Conservation (phyloP, 2,797 vertebrate species). For the Atherinosoma microstoma region DNA sequence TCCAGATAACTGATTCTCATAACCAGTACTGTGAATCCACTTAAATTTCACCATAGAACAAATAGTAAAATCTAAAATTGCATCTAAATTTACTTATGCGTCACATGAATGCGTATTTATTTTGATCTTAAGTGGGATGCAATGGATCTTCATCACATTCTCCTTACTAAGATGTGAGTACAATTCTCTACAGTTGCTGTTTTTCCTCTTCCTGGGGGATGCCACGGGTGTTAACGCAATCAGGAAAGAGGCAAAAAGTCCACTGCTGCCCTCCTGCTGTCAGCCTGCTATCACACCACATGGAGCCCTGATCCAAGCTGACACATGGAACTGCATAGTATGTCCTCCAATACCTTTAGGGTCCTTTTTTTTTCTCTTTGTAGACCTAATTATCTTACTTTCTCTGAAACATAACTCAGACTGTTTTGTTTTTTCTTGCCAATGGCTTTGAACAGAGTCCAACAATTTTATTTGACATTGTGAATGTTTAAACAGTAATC, state of each 20-base stretch:
- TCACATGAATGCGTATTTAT: conserved; percentile 23
- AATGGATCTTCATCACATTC: conserved; percentile 7
- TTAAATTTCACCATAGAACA: not conserved
- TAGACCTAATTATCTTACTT: conserved; percentile 43
- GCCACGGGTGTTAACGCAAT: conserved; percentile 70
- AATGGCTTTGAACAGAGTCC: not conserved
- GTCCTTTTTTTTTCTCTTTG: conserved; percentile 16
- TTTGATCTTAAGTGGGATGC: conserved; percentile 13
- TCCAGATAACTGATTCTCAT: not conserved
- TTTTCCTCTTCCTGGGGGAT: conserved; percentile 46
- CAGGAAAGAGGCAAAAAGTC: conserved; percentile 54
- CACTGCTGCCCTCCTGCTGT: conserved; percentile 58
- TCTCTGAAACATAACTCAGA: conserved; percentile 35
- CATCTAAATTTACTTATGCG: not conserved
- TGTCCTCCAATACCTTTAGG: conserved; percentile 40
- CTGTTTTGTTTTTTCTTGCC: conserved; percentile 17
- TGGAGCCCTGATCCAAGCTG: conserved; percentile 57
- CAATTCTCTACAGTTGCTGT: conserved; percentile 28
- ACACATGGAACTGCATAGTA: conserved; percentile 53
- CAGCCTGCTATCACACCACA: conserved; percentile 48
- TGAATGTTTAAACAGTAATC: conserved; percentile 8
- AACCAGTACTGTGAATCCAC: conserved; percentile 3
- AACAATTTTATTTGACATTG: conserved; percentile 18
- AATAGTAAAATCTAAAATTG: not conserved
- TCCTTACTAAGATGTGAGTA: conserved; percentile 24